Evolutionary conservation across 1,140 invertebrate genomes (phyloP), one percentile per base, ranked within the genome.

Genomic region (Cardiocondyla obscurior): DNA sequence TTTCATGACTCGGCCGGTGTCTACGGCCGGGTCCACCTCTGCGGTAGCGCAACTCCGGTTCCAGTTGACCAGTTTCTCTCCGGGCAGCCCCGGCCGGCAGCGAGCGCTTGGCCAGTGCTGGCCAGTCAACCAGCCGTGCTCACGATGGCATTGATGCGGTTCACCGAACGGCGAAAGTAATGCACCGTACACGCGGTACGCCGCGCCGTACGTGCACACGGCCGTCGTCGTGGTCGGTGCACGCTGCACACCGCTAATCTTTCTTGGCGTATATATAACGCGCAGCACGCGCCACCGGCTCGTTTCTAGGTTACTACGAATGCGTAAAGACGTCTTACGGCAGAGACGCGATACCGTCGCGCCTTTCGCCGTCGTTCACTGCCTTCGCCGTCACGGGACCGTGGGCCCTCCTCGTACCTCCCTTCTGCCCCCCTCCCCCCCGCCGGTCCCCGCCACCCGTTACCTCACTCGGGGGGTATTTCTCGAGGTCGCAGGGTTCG

Each of bases 271-370:
- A 85, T 81, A 70, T 72, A 83, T 85, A 67, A 81, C 85, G 33
- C 33, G 16, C 58, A 85, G 88, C 87, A 85, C 85, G 77, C 82
- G 57, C 67, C 79, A 83, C 77, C 79, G 82, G 44, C 81, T 49
- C 87, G 88, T 92, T 92, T 92, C 90, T 92, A 93, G 91, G 91
- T 93, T 93, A 93, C 91, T 89, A 89, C 90, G 90, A 92, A 91
- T 88, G 91, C 90, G 91, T 90, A 92, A 91, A 92, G 58, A 79
- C 84, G 46, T 67, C 84, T 84, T 79, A 44, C 49, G 67, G 8
- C 60, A 22, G 57, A 74, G 85, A 87, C 79, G 72, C 82, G 83
- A 42, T 44, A 67, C 69, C 65, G 65, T 84, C 74, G 69, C 70
- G 53, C 85, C 86, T 88, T 88, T 88, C 85, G 85, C 86, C 64